Base-by-base conservation (phyloP, 2,797 vertebrate species). In the Enteromius mattozi region DNA sequence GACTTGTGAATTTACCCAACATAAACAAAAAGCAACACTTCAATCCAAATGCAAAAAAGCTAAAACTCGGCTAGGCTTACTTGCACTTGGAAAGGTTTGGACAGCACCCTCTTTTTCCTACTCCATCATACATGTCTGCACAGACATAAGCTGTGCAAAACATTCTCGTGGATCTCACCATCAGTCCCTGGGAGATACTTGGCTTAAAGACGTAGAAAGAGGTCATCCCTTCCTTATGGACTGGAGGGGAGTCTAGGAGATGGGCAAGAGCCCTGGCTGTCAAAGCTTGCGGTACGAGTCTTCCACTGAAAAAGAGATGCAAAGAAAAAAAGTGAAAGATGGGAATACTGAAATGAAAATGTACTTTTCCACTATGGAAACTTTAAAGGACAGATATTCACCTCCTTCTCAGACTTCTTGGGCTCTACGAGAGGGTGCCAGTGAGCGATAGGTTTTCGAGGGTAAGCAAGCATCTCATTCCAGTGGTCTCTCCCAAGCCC, bases 381-480 rank as follows among this genome's bases (percentile, higher is more conserved):
- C 1, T 12, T 35, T 27, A 21, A 49, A 76, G 10, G 16, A 33
- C 27, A 59, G 40, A 30, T 24, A 54, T 21, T 85, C 81, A 96
- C 96, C 95, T 96, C 95, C 88, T 96, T 96, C 91, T 95, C 95
- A 85, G 96, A 96, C 87, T 95, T 96, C 91, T 96, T 96, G 86
- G 94, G 94, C 91, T 97, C 96, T 90, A 95, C 94, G 77, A 97
- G 90, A 0, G 94, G 92, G 85, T 97, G 96, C 96, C 96, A 97
- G 88, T 97, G 96, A 0, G 96, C 95, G 0, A 97, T 96, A 85
- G 96, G 96, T 91, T 97, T 97, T 87, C 96, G 94, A 1, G 96
- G 96, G 78, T 96, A 97, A 0, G 96, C 95, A 91, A 97, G 88
- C 96, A 97, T 97, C 93, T 97, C 96, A 0, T 96, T 97, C 96